Percentiles rank a stretch among this genome's conserved stretches.
These are phyloP conservation scores for Phymanthus crucifer DNA, from an alignment of 92 coral and sea anemone genomes.

Conservation along the genomic window DNA sequence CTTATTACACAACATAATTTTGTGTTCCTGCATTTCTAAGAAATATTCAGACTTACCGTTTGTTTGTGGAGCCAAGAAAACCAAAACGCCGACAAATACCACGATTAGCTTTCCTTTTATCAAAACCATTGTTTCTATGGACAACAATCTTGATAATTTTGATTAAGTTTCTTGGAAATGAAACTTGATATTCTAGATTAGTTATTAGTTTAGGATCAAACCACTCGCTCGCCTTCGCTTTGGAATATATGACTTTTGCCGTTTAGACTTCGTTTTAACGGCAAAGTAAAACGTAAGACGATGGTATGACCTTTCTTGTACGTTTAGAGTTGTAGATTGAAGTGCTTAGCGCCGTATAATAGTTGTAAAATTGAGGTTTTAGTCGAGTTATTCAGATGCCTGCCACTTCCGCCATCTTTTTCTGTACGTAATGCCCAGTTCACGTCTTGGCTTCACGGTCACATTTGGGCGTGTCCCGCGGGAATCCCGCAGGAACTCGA, in stretches of 20 bases:
- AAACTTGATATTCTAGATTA: background rate
- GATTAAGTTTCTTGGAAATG: background rate
- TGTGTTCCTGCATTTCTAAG: too few species aligned
- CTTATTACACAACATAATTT: too few species aligned
- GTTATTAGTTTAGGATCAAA: background rate
- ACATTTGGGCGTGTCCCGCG: background rate
- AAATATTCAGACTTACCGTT: background rate
- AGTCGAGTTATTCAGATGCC: background rate
- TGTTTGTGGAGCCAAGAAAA: background rate
- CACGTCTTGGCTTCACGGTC: background rate
- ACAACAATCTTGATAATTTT: background rate
- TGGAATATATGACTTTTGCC: background rate
- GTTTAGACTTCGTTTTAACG: background rate
- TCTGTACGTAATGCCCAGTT: background rate
- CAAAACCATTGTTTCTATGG: background rate
- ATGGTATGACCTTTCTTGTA: background rate
- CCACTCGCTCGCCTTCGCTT: background rate
- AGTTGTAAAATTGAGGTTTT: background rate
- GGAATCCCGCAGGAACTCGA: background rate
- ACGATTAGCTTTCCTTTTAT: background rate
- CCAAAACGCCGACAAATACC: background rate
- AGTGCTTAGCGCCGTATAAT: background rate
- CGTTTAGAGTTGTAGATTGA: background rate
- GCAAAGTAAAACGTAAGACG: background rate
- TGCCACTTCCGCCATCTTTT: constrained; percentile 1